A percentile compares a stretch with the other conserved stretches of the same genome.
Conservation (phyloP, 2,888 invertebrate genomes). For the Torymus tubicola region DNA sequence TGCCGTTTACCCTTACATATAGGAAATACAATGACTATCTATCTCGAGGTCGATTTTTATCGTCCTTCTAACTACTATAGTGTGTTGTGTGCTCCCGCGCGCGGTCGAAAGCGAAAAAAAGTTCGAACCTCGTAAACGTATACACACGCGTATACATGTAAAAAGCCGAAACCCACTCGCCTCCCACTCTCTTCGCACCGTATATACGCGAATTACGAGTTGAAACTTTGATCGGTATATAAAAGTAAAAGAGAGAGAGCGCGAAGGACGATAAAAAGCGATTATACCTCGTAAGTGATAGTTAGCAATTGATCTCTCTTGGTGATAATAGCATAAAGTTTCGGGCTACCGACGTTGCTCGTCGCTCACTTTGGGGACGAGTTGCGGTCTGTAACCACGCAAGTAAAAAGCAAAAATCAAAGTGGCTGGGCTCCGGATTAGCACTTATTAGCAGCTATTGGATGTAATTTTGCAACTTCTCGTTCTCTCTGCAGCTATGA, state of each 20-base stretch:
- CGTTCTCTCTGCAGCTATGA: too few species aligned
- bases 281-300: background rate
- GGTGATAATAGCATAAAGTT: background rate
- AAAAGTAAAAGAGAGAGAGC: too few species aligned
- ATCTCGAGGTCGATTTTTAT: conserved; percentile 22
- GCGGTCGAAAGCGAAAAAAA: conserved; percentile 1
- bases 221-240: conserved; percentile 26
- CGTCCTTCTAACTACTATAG: background rate
- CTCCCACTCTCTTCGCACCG: too few species aligned
- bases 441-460: conserved; percentile 56
- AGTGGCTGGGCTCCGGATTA: conserved; percentile 57
- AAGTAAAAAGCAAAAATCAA: conserved; percentile 55
- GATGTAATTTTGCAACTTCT: conserved; percentile 47
- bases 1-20: conserved; percentile 32
- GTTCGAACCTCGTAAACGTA: conserved; percentile 8
- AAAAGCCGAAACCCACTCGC: background rate
- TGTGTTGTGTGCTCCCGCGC: too few species aligned
- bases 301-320: background rate
- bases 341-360: conserved; percentile 5
- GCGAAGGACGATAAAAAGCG: background rate
- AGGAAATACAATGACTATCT: background rate
- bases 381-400: conserved; percentile 12
- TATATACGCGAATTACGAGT: conserved; percentile 10
- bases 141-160: background rate
- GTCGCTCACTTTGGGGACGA: background rate